Evolutionary conservation across 2,888 invertebrate genomes (phyloP), one percentile per base, ranked within the genome.

Genomic region (Tholera decimalis): DNA sequence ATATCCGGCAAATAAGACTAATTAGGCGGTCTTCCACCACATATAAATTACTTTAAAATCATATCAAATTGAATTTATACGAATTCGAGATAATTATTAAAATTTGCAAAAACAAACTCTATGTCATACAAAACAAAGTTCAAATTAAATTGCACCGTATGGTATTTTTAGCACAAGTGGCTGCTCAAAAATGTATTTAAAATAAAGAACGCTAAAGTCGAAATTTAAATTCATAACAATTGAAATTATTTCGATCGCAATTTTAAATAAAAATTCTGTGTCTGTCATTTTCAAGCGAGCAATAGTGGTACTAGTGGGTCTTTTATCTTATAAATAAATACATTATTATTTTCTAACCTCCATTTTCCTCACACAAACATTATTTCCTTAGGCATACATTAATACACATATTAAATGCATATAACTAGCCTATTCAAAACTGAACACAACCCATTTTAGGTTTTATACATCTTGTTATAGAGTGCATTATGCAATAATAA

Each of bases 401-500:
- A 85, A 91, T 90, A 93, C 89, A 93, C 92, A 93, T 79, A 66
- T 72, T 74, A 9, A 82, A 91, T 92, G 93, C 81, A 89, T 93
- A 93, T 87, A 93, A 91, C 82, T 91, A 93, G 93, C 93, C 93
- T 85, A 82, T 71, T 63, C 30, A 68, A 74, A 71, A 71, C 28
- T 61, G 57, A 82, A 76, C 67, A 80, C 70, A 73, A 67, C 63
- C 56, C 30, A 73, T 54, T 64, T 81, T 74, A 84, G 56, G 39
- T 73, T 61, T 59, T 79, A 73, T 50, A 30, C 3, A 7, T 9
- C 43, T 78, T 57, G 2, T 15, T 44, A 55, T 37, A 74, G 30
- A 61, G 61, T 64, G 35, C 54, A 59, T 44, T 47, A 49, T 51
- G 57, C 49, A 58, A 53, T 44, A 22, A 39, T 50, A 73, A 4